Percentiles rank a stretch among this genome's conserved stretches.
phyloP scores from a whole-genome alignment of 2,888 invertebrate species.

The Ochropleura leucogaster region DNA sequence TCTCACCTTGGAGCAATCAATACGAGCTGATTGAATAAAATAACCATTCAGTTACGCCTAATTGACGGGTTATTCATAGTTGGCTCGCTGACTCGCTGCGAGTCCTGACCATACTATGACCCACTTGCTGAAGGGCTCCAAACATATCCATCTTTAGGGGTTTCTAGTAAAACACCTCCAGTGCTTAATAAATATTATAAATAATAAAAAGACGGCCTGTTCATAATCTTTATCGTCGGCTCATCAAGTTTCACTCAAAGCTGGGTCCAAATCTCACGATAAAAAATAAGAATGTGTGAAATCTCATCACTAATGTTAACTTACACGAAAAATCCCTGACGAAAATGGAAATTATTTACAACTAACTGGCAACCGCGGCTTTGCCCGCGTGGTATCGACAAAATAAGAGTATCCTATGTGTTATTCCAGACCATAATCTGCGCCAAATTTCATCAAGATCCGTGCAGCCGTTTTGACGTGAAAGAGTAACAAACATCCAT shows the following conservation, averaged over 20 bases:
- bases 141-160: neutral
- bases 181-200: neutral
- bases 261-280: neutral
- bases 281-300: too few species aligned
- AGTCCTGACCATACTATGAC: neutral
- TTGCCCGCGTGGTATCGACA: too few species aligned
- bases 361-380: too few species aligned
- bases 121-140: neutral
- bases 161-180: neutral
- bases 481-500: too few species aligned
- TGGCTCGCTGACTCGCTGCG: too few species aligned
- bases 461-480: too few species aligned
- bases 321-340: neutral
- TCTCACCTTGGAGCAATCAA: conserved; percentile 42
- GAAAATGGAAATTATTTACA: neutral
- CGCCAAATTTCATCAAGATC: too few species aligned
- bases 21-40: conserved; percentile 26
- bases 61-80: conserved; percentile 16
- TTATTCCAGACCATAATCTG: too few species aligned
- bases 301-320: too few species aligned
- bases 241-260: neutral
- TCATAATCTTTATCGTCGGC: neutral
- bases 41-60: conserved; percentile 25
- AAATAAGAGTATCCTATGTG: too few species aligned
- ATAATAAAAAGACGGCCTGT: neutral